phyloP scores from a whole-genome alignment of 2,797 vertebrate genomes.

The Gastrophryne carolinensis region DNA sequence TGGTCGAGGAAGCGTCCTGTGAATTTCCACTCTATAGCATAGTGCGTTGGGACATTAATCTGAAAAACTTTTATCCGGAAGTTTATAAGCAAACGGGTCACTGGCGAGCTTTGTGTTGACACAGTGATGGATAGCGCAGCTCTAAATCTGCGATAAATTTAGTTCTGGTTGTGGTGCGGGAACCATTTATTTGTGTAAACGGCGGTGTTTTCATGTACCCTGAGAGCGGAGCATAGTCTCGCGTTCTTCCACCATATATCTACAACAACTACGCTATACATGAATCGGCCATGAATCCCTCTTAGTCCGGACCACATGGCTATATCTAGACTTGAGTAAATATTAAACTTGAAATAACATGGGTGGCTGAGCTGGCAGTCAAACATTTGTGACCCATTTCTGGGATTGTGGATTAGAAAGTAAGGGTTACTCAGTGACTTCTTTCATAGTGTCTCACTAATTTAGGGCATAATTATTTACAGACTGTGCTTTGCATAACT shows the following conservation, averaged over 20 bases:
- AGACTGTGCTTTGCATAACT: constrained; percentile 22
- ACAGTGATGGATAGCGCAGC: constrained; percentile 11
- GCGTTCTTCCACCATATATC: constrained; percentile 33
- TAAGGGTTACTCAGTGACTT: constrained; percentile 48
- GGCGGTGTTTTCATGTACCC: constrained; percentile 39
- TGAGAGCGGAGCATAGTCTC: constrained; percentile 12
- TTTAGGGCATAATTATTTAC: constrained; percentile 50
- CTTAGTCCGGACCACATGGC: constrained; percentile 35
- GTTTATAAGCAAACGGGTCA: neutral
- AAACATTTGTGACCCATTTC: constrained; percentile 46
- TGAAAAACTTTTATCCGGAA: neutral
- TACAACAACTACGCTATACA: constrained; percentile 39
- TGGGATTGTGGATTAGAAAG: constrained; percentile 43
- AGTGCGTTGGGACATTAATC: neutral
- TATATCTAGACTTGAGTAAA: constrained; percentile 51
- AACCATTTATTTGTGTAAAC: constrained; percentile 46
- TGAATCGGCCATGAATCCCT: constrained; percentile 5
- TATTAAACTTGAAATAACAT: constrained; percentile 52
- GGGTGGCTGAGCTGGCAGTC: constrained; percentile 45
- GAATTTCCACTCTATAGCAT: neutral
- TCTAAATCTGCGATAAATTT: constrained; percentile 37
- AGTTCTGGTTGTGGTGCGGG: constrained; percentile 28
- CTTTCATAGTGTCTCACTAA: constrained; percentile 45
- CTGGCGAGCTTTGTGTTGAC: constrained; percentile 9
- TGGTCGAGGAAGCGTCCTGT: neutral